These are phyloP conservation scores for Xenops minutus DNA, from an alignment of 2,797 vertebrate genomes.

Conservation along the genomic window DNA sequence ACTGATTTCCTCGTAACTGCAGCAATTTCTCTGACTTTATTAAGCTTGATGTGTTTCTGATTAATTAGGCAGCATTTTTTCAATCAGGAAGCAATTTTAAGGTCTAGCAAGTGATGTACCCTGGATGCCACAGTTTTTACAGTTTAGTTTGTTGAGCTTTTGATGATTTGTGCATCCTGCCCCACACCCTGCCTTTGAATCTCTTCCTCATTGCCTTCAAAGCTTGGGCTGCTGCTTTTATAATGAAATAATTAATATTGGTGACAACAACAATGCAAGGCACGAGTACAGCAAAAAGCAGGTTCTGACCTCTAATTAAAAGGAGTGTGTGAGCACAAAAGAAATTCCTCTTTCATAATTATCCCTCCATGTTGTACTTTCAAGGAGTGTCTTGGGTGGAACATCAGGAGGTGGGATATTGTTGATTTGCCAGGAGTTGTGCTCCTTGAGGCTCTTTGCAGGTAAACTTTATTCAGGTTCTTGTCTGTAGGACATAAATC, in stretches of 20 bases:
- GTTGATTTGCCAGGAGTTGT: background rate
- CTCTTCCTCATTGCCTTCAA: background rate
- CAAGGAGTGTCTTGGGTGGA: background rate
- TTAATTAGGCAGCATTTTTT: slow-evolving; percentile 33
- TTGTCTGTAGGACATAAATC: background rate
- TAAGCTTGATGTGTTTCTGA: background rate
- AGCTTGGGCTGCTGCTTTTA: background rate
- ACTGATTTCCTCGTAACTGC: background rate
- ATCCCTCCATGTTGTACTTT: background rate
- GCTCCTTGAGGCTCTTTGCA: background rate
- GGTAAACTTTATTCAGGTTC: background rate
- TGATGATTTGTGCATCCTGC: slow-evolving; percentile 1
- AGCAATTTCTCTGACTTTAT: background rate
- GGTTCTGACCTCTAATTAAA: slow-evolving; percentile 1
- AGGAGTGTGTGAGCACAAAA: background rate
- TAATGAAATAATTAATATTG: background rate
- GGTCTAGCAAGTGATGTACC: background rate
- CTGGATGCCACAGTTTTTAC: background rate
- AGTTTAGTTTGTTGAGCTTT: background rate
- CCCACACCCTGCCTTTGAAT: background rate
- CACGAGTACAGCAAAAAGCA: background rate
- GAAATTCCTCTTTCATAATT: background rate
- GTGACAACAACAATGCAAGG: background rate
- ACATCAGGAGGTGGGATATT: background rate
- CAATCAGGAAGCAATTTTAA: slow-evolving; percentile 17